These are phyloP conservation scores for Mirounga angustirostris DNA, from an alignment of 2,113 vertebrate species.

Conservation along the genomic window DNA sequence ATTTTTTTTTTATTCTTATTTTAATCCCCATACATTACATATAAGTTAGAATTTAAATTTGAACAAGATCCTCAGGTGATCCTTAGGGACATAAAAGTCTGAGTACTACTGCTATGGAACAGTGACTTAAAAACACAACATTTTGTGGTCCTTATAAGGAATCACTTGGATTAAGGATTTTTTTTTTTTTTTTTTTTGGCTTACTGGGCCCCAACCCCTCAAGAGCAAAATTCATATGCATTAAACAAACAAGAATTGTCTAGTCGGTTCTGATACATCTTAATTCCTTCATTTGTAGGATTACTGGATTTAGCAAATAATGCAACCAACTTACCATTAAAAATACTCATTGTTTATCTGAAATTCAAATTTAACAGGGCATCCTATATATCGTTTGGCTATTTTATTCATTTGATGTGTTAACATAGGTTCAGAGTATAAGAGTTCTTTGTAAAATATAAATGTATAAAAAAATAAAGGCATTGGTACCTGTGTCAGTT, in stretches of 20 bases:
- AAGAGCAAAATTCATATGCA: not conserved
- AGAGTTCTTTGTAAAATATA: constrained; percentile 44
- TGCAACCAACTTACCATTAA: not conserved
- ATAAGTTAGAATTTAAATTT: not conserved
- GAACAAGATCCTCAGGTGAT: not conserved
- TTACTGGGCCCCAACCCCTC: not conserved
- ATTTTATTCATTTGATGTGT: not conserved
- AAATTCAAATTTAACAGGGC: not conserved
- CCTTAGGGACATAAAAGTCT: not conserved
- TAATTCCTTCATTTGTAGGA: not conserved
- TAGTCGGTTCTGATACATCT: not conserved
- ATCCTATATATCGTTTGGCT: not conserved
- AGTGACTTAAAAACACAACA: not conserved
- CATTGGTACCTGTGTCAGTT: not conserved
- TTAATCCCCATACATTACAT: no score
- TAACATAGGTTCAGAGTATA: not conserved
- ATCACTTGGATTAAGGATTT: not conserved
- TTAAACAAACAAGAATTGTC: not conserved
- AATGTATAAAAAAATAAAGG: not conserved
- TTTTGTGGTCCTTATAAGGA: not conserved
- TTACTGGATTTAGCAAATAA: not conserved
- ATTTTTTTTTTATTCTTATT: no score
- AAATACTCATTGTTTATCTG: constrained; percentile 20
- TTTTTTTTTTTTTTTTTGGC: not conserved
- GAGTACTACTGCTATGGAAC: not conserved